Evolutionary conservation across 2,888 invertebrate genomes (phyloP), one percentile per base, ranked within the genome.

Genomic region (Temnothorax rugatulus): DNA sequence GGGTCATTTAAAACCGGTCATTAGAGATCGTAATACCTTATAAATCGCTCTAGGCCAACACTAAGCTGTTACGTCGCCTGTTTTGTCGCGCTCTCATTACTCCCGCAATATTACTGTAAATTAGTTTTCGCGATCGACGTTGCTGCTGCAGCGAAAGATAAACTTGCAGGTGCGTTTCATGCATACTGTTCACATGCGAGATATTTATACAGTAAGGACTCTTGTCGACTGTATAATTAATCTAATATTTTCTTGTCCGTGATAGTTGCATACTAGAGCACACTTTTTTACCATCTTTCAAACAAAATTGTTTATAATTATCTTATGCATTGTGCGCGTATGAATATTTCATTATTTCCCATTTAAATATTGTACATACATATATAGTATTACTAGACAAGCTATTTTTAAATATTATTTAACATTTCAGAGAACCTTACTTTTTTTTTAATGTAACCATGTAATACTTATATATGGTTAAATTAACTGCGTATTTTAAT

Each of bases 11-110:
- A 76, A 84, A 69, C 76, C 64, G 71, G 81, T 82, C 84, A 57
- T 84, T 84, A 84, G 73, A 79, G 66, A 64, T 69, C 71, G 64
- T 75, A 84, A 79, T 74, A 66, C 74, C 84, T 85, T 68, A 61
- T 73, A 79, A 83, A 83, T 79, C 81, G 47, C 59, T 66, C 38
- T 18, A 18, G 11, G 18, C 54, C 34, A 77, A 63, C 41, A 13
- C 29, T 13, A 44, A 5, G 34, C 66, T 50, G 52, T 5, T 63
- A 9, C 66, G 29, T 41, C 44, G 21, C 79, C n/a, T 41, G 63
- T 81, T 63, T 63, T 81, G 52, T 82, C 76, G 50, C 52, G 44
- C 81, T 76, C 52, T 79, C 81, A 63, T 69, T 79, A 81, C 50
- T 15, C 50, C 41, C 21, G 13, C 52, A n/a, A 66, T 83, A 75